Evolutionary conservation across 1,140 invertebrate species (phyloP).

Genomic region (Drosophila funebris): DNA sequence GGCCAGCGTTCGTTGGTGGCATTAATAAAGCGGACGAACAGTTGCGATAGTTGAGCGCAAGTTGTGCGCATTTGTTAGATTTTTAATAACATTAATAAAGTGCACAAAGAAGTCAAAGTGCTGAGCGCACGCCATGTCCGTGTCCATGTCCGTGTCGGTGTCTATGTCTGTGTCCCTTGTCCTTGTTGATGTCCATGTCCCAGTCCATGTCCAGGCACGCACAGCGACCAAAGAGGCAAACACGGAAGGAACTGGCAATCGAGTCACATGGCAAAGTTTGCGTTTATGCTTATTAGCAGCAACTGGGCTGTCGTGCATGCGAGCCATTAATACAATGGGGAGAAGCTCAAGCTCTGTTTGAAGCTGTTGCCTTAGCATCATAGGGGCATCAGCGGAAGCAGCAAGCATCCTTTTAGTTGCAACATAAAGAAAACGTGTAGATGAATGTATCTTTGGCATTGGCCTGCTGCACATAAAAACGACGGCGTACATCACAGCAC

Average conservation of each 20-base stretch:
- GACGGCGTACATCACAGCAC: constrained; percentile 49
- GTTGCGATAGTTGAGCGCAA: constrained; percentile 4
- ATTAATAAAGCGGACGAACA: constrained; percentile 55
- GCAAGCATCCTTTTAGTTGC: constrained; percentile 73
- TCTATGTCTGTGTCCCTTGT: constrained; percentile 10
- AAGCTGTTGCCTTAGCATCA: background rate
- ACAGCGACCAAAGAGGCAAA: background rate
- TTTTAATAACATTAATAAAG: constrained; percentile 82
- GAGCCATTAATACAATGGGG: constrained; percentile 70
- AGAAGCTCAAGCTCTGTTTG: constrained; percentile 40
- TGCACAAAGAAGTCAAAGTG: constrained; percentile 75
- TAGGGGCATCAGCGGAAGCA: constrained; percentile 15
- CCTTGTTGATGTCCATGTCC: background rate
- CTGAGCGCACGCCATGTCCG: constrained; percentile 37
- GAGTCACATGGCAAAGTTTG: constrained; percentile 51
- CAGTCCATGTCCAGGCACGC: constrained; percentile 28
- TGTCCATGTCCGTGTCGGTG: background rate
- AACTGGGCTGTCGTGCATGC: constrained; percentile 59
- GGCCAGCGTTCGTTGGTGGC: constrained; percentile 45
- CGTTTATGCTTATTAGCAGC: constrained; percentile 79
- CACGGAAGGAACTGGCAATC: constrained; percentile 40
- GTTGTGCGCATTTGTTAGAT: constrained; percentile 70
- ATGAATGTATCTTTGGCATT: constrained; percentile 68
- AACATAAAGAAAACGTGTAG: constrained; percentile 72
- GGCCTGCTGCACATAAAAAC: constrained; percentile 68